Conservation (phyloP, 35 echinoderm and acorn worm species). For the Acanthaster planci region DNA sequence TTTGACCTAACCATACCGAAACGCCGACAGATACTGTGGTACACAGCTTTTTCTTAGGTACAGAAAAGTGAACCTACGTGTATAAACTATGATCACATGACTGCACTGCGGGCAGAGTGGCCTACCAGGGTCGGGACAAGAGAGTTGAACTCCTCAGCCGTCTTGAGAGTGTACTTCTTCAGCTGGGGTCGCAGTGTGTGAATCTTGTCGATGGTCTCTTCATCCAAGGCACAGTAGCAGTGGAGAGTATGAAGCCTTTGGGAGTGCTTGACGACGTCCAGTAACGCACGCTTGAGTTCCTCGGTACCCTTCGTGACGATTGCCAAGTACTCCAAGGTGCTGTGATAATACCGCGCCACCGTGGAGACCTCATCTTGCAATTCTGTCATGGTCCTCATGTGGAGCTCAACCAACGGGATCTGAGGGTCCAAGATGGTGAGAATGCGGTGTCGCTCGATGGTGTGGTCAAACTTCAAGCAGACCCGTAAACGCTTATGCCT, state of each 20-base stretch:
- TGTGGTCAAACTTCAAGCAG: conserved; percentile 85
- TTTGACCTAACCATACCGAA: too few species aligned
- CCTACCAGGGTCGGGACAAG: conserved; percentile 33
- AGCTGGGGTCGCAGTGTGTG: conserved; percentile 54
- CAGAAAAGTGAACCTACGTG: too few species aligned
- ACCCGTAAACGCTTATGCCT: conserved; percentile 64
- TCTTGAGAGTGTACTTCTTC: conserved; percentile 68
- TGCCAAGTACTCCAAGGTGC: conserved; percentile 73
- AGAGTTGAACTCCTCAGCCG: conserved; percentile 45
- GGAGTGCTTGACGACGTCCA: conserved; percentile 62
- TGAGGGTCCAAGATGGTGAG: conserved; percentile 71
- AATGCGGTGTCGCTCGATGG: conserved; percentile 83
- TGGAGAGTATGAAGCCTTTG: conserved; percentile 63
- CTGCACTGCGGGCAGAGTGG: conserved; percentile 24
- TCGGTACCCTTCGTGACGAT: conserved; percentile 75
- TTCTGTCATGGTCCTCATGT: conserved; percentile 65
- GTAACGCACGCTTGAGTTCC: conserved; percentile 57
- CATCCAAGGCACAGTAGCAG: conserved; percentile 86
- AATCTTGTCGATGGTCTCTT: conserved; percentile 61
- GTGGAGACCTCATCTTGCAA: conserved; percentile 70
- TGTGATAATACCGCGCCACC: conserved; percentile 56
- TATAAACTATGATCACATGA: not conserved
- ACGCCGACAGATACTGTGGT: too few species aligned
- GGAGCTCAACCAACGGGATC: conserved; percentile 73
- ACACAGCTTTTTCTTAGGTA: too few species aligned